phyloP scores from a whole-genome alignment of 2,113 vertebrate species.

The Alethe diademata region DNA sequence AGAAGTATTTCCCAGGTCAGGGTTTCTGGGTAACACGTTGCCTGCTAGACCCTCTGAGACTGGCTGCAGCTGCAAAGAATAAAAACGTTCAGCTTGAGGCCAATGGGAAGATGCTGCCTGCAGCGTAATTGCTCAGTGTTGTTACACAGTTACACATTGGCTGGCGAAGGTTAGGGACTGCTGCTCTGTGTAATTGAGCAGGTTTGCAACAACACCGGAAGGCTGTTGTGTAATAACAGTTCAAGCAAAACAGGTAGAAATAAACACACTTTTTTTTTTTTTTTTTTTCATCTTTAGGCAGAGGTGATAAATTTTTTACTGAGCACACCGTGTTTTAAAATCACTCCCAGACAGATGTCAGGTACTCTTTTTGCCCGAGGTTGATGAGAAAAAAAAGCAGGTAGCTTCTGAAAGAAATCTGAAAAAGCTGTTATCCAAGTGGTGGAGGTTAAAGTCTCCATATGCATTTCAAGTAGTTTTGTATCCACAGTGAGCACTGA shows the following conservation, averaged over 20 bases:
- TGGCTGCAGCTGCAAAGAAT: constrained; percentile 40
- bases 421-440: constrained; percentile 14
- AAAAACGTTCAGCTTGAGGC: background rate
- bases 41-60: background rate
- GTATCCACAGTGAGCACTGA: background rate
- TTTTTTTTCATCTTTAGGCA: background rate
- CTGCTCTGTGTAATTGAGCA: constrained; percentile 37
- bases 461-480: background rate
- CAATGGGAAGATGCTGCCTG: constrained; percentile 39
- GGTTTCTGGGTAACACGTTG: background rate
- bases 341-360: background rate
- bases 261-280: background rate
- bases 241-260: constrained; percentile 1
- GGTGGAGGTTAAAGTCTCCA: background rate
- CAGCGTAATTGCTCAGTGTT: constrained; percentile 1
- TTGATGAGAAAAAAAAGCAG: background rate
- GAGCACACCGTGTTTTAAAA: background rate
- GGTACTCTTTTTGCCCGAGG: background rate
- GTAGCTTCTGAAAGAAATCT: constrained; percentile 22
- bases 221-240: background rate
- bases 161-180: background rate
- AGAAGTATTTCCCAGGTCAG: background rate
- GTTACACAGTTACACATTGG: constrained; percentile 2
- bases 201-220: background rate
- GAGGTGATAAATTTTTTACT: constrained; percentile 19